Evolutionary conservation across 2,888 invertebrate species (phyloP).

Genomic region (Drosophila kuntzei): DNA sequence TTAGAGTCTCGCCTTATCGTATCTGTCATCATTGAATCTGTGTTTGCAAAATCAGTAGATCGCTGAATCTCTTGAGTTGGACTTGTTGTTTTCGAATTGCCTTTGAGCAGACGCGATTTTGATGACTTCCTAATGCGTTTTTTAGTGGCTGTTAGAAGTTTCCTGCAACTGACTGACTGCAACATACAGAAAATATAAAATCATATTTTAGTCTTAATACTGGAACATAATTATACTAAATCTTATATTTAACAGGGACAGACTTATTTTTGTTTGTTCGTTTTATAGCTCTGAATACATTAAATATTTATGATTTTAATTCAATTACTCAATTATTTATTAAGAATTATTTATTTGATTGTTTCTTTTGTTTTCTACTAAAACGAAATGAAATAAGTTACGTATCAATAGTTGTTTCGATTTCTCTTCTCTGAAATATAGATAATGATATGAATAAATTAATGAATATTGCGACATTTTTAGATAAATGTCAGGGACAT

Average conservation of each 20-base stretch:
- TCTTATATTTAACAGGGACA: not conserved
- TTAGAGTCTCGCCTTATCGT: not conserved
- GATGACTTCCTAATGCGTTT: slow-evolving; percentile 22
- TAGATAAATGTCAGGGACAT: no score
- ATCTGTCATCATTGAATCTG: not conserved
- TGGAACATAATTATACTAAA: not conserved
- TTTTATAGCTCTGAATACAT: no score
- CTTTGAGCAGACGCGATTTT: slow-evolving; percentile 23
- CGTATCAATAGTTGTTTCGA: no score
- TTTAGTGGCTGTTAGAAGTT: not conserved
- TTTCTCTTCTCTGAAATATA: no score
- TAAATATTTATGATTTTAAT: no score
- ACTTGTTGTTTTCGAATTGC: slow-evolving; percentile 4
- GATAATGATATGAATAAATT: no score
- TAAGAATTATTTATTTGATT: no score
- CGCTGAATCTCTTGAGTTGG: not conserved
- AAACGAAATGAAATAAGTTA: no score
- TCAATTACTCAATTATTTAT: no score
- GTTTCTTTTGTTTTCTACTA: no score
- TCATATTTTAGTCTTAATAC: not conserved
- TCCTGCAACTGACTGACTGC: slow-evolving; percentile 38
- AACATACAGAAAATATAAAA: slow-evolving; percentile 1
- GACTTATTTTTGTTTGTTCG: no score
- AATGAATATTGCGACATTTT: no score
- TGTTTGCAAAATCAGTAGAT: not conserved